A percentile compares a stretch with the other conserved stretches of the same genome.
Evolutionary conservation across 2,888 invertebrate genomes (phyloP).

Genomic region (Artemia sp.): DNA sequence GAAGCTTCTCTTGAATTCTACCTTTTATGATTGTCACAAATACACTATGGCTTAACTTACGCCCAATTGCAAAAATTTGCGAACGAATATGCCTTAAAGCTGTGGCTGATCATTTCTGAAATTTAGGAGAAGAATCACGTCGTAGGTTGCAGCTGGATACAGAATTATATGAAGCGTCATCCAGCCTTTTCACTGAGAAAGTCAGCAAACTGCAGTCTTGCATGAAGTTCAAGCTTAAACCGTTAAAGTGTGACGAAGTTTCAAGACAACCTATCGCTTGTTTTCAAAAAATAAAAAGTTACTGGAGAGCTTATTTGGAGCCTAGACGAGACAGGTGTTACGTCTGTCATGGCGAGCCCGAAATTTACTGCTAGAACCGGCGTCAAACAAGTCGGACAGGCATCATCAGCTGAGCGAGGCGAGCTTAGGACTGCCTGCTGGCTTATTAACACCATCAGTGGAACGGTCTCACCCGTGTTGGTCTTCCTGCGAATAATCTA

Average conservation of each 20-base stretch:
- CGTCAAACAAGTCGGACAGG: too few relatives aligned
- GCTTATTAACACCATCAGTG: too few relatives aligned
- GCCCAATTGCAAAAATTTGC: slow-evolving; percentile 17
- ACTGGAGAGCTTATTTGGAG: too few relatives aligned
- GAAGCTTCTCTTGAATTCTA: neutral
- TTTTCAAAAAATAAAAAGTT: too few relatives aligned
- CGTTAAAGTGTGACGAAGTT: slow-evolving; percentile 24
- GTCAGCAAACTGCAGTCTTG: slow-evolving; percentile 7
- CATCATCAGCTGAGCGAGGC: too few relatives aligned
- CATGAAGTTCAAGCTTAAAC: slow-evolving; percentile 26
- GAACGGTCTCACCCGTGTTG: too few relatives aligned
- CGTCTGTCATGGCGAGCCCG: too few relatives aligned
- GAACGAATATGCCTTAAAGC: slow-evolving; percentile 10
- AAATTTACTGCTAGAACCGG: too few relatives aligned
- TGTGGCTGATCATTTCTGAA: neutral
- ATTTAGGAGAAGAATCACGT: neutral
- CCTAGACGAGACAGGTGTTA: too few relatives aligned
- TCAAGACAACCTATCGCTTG: too few relatives aligned
- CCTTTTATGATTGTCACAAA: slow-evolving; percentile 17
- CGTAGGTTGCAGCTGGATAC: slow-evolving; percentile 14
- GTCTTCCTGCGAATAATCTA: too few relatives aligned
- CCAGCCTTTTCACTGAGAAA: slow-evolving; percentile 4
- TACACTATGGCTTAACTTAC: slow-evolving; percentile 20
- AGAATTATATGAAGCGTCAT: neutral
- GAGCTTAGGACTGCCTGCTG: too few relatives aligned